Evolutionary conservation across 2,888 invertebrate genomes (phyloP), one percentile per base, ranked within the genome.

Genomic region (Bruchidius siliquastri): DNA sequence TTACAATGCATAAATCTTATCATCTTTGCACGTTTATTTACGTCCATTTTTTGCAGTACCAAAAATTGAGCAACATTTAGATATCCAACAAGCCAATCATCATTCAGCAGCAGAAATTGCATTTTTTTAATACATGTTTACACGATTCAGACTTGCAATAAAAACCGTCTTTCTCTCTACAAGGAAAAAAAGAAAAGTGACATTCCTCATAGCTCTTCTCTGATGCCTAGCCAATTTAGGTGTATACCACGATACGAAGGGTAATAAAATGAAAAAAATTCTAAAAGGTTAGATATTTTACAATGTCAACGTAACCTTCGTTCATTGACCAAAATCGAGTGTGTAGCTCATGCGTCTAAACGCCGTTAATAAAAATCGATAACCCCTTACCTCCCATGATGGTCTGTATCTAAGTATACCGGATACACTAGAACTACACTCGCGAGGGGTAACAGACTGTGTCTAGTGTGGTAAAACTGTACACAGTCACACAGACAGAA

Each of bases 351-450:
- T 49, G 49, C 49, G 49, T 49, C 6, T 13, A 49, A 49, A 49
- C 18, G 49, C 49, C 49, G 49, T 3, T 49, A 13, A 49, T 18
- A 72, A 66, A 70, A 71, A 68, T 72, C 71, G 67, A 74, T 74
- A 72, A 70, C 67, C n/a, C n/a, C 79, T 79, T 72, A 79, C 79
- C 79, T 73, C 79, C 77, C 79, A 79, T 79, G 74, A 70, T 77
- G 76, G 72, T 69, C 21, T 67, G 68, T 32, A 69, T 72, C 73
- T 72, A 20, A 30, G 69, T 74, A 13, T 13, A 49, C 49, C 49
- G 49, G 49, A 49, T 13, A 13, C 49, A 49, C 49, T 49, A 49
- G 49, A 49, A 49, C 49, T 49, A 49, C 49, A 49, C 49, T 49
- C 49, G 18, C 49, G 49, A 49, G 49, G 49, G 49, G 49, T 49